Evolutionary conservation across 2,888 invertebrate genomes (phyloP), one percentile per base, ranked within the genome.

Genomic region (Melanchra persicariae): DNA sequence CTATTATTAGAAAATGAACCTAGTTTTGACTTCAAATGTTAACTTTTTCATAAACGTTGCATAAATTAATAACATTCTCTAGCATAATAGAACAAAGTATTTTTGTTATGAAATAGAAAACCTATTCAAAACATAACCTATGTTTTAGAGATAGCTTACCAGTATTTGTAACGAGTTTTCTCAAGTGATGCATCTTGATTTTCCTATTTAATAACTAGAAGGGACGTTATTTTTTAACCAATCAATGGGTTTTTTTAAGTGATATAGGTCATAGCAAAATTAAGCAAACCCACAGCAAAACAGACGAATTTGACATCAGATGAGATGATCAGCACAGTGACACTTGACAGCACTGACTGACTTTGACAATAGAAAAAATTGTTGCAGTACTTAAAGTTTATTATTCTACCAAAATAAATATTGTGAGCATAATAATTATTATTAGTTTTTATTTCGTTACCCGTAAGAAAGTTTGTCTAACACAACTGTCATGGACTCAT

Each of bases 121-220:
- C 43, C 45, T 54, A 59, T 60, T 65, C 52, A 69, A 70, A 74
- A 79, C 58, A 64, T 74, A 79, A 81, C 73, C 69, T 80, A 37
- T 43, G 40, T 61, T 15, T 17, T 10, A 12, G 10, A 57, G 10
- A 9, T n/a, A 30, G 72, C 85, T 87, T 78, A 89, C 89, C 84
- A 43, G 78, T 78, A 68, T 73, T 77, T 52, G 63, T 62, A 70
- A 81, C 22, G 59, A 87, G 63, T 72, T 79, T 88, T 26, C 81
- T 80, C 30, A 89, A 75, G 49, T 78, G 75, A 73, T 87, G 80
- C 89, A 89, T 89, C 74, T 70, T 61, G 17, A 37, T 57, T 52
- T 37, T 34, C n/a, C 1, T 63, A 19, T 58, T 51, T 43, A 59
- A 10, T 40, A 17, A 55, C 12, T 30, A 19, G 17, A 51, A 69